Conservation (phyloP, 2,888 invertebrate species). For the Drosophila vallismaia region DNA sequence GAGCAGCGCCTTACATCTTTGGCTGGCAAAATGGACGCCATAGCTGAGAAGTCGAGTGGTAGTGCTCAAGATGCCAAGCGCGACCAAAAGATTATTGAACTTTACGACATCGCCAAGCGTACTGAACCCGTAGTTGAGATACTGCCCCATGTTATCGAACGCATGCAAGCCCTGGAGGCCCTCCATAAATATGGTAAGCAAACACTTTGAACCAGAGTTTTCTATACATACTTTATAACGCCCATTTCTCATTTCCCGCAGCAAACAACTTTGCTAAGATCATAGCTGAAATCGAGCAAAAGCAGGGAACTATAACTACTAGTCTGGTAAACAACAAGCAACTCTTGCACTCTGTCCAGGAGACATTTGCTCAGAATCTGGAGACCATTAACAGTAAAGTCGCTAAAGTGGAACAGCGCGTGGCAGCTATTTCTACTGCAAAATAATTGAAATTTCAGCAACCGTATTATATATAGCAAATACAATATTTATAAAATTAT, state of each 20-base stretch:
- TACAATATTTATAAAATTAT: constrained; percentile 46
- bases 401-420: constrained; percentile 89
- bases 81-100: constrained; percentile 88
- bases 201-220: neutral
- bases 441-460: constrained; percentile 50
- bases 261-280: constrained; percentile 95
- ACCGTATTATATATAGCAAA: constrained; percentile 20
- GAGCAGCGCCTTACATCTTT: constrained; percentile 92
- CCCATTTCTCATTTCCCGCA: constrained; percentile 84
- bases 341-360: constrained; percentile 90
- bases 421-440: constrained; percentile 85
- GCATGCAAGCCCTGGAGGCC: constrained; percentile 93
- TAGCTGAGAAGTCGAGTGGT: constrained; percentile 86
- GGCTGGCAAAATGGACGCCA: constrained; percentile 90
- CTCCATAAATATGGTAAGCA: constrained; percentile 94
- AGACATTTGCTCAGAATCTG: constrained; percentile 91
- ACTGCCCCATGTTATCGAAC: constrained; percentile 91
- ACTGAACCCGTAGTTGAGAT: constrained; percentile 91
- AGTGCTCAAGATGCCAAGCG: constrained; percentile 86
- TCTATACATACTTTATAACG: neutral
- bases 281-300: constrained; percentile 90
- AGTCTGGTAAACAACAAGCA: constrained; percentile 92
- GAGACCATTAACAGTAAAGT: constrained; percentile 91
- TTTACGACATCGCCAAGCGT: constrained; percentile 94
- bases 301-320: constrained; percentile 89